Percentiles rank a stretch among this genome's conserved stretches.
These are phyloP conservation scores for Apotomis capreana DNA, from an alignment of 2,888 invertebrate species.

Conservation along the genomic window DNA sequence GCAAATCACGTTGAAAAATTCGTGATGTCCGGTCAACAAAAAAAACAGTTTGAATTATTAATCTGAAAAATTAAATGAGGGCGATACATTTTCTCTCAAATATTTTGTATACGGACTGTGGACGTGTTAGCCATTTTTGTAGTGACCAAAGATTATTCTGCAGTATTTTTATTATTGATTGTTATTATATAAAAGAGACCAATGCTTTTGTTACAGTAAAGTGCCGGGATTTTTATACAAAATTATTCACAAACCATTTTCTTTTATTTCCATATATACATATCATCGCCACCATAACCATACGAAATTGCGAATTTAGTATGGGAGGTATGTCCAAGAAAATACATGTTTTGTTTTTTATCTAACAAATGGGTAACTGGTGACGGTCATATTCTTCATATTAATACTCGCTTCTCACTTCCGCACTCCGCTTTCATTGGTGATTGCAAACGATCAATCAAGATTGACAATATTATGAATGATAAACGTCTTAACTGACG, in stretches of 20 bases:
- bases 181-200: conserved; percentile 19
- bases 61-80: no score
- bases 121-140: neutral
- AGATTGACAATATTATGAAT: neutral
- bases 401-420: conserved; percentile 30
- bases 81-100: neutral
- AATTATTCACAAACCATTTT: conserved; percentile 41
- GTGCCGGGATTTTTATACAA: conserved; percentile 38
- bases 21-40: no score
- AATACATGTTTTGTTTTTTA: conserved; percentile 43
- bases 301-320: conserved; percentile 52
- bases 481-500: no score
- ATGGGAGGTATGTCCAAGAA: conserved; percentile 67
- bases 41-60: no score
- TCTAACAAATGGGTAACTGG: conserved; percentile 22
- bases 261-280: conserved; percentile 42
- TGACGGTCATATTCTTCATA: conserved; percentile 25
- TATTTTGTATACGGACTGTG: neutral
- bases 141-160: neutral
- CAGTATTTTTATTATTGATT: neutral
- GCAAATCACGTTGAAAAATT: no score
- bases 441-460: conserved; percentile 7
- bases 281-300: conserved; percentile 38
- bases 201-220: conserved; percentile 41
- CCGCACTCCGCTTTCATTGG: conserved; percentile 30